Conservation (phyloP, 2,888 invertebrate species). For the Dexiosoma caninum region DNA sequence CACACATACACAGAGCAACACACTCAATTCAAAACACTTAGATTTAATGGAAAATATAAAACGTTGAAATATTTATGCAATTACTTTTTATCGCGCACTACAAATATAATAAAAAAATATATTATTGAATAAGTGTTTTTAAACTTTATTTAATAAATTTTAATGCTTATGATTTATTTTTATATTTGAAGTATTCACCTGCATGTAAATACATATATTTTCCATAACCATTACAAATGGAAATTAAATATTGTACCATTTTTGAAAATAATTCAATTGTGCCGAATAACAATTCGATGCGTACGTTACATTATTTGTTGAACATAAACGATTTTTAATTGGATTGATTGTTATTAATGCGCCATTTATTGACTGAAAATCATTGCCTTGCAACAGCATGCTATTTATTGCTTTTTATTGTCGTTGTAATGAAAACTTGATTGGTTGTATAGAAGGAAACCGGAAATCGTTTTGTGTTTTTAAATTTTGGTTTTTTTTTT, state of each 20-base stretch:
- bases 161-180: neutral
- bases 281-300: no score
- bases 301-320: no score
- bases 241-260: no score
- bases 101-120: neutral
- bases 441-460: no score
- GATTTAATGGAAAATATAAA: conserved; percentile 28
- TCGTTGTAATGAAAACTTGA: neutral
- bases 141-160: neutral
- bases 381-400: no score
- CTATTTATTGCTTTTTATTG: no score
- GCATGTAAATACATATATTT: no score
- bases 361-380: neutral
- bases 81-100: neutral
- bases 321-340: neutral
- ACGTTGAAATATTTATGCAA: neutral
- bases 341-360: neutral
- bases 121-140: neutral
- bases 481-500: neutral
- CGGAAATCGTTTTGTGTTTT: neutral
- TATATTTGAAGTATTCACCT: no score
- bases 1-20: no score
- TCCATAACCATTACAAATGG: no score
- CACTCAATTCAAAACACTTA: conserved; percentile 37
- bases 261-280: no score